Evolutionary conservation across 92 coral and sea anemone genomes (phyloP).

Genomic region (Blastomussa wellsi): DNA sequence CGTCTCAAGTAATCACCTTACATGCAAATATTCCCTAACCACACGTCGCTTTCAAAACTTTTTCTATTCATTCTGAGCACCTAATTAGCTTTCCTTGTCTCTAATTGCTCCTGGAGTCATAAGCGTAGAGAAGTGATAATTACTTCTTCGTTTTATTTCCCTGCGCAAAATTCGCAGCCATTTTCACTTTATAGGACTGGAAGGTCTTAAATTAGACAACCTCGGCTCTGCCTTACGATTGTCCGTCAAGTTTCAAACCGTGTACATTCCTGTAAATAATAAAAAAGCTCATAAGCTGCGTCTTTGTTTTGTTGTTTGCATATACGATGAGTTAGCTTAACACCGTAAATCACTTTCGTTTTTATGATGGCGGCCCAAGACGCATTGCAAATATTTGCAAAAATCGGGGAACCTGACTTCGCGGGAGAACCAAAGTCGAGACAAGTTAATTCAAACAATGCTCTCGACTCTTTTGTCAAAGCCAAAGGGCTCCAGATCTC

Average conservation of each 20-base stretch:
- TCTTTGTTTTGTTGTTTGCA: slow-evolving; percentile 79
- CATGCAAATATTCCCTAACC: slow-evolving; percentile 36
- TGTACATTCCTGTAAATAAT: slow-evolving; percentile 36
- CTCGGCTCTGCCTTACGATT: not conserved
- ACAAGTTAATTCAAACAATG: not conserved
- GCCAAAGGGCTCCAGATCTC: not conserved
- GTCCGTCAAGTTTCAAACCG: slow-evolving; percentile 25
- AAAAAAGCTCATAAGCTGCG: slow-evolving; percentile 27
- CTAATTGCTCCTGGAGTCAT: slow-evolving; percentile 42
- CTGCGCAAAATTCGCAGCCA: not conserved
- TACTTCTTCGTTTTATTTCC: slow-evolving; percentile 10
- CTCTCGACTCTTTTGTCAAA: slow-evolving; percentile 3
- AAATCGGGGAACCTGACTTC: not conserved
- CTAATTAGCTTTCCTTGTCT: slow-evolving; percentile 50
- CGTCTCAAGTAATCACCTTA: not conserved
- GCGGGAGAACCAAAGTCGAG: not conserved
- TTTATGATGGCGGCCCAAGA: slow-evolving; percentile 46
- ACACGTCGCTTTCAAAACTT: slow-evolving; percentile 29
- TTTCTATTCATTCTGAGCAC: slow-evolving; percentile 39
- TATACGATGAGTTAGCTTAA: slow-evolving; percentile 66
- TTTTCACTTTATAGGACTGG: not conserved
- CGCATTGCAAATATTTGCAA: slow-evolving; percentile 49
- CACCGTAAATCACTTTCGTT: slow-evolving; percentile 55
- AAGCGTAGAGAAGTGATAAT: slow-evolving; percentile 32
- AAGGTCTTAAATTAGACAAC: not conserved